Evolutionary conservation across 1,140 invertebrate species (phyloP).

Genomic region (Metopolophium dirhodum): DNA sequence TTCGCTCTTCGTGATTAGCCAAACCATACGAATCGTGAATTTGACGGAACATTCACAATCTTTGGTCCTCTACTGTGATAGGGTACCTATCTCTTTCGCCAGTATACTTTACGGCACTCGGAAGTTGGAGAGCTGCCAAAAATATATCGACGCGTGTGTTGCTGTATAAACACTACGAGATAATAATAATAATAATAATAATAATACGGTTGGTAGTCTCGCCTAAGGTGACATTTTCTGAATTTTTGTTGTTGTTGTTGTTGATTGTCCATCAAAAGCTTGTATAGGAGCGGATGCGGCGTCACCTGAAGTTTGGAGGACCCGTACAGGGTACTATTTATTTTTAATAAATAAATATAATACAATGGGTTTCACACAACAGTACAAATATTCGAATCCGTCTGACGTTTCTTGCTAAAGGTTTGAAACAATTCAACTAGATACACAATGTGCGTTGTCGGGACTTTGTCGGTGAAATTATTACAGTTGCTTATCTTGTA

Average conservation of each 20-base stretch:
- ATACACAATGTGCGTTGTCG: not conserved
- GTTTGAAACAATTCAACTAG: not conserved
- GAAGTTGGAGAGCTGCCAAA: not conserved
- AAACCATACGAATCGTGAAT: not conserved
- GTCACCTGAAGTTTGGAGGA: not conserved
- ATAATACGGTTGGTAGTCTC: not conserved
- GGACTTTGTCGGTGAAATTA: not conserved
- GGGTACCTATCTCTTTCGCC: not conserved
- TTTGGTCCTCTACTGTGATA: not conserved
- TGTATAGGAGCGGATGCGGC: not conserved
- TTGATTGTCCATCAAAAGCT: not conserved
- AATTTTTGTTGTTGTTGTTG: not conserved
- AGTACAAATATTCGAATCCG: not conserved
- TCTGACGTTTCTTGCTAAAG: not conserved
- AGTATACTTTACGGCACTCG: not conserved
- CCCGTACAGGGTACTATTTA: not conserved
- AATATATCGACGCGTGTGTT: not conserved
- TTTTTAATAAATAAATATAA: not conserved
- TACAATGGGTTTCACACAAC: not conserved
- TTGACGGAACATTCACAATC: not conserved
- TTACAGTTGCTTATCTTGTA: not conserved
- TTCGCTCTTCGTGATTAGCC: not conserved
- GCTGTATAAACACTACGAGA: not conserved
- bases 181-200: not conserved
- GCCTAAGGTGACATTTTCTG: not conserved